These are phyloP conservation scores for Acanthosoma haemorrhoidale DNA, from an alignment of 2,888 invertebrate species.

Conservation along the genomic window DNA sequence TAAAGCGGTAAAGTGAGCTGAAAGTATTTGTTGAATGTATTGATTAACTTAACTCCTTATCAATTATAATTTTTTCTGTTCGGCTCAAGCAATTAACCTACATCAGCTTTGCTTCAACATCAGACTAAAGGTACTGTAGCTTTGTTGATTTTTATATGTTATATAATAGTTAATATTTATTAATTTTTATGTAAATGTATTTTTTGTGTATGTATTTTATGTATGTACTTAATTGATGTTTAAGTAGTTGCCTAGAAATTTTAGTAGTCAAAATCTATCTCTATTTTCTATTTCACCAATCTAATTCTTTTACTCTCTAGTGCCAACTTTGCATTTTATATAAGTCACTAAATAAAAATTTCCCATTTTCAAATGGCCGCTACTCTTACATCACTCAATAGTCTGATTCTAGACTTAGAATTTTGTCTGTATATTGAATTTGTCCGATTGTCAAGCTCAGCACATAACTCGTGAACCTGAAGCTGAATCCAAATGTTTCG, in stretches of 20 bases:
- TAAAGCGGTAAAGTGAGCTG: background rate
- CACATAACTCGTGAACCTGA: too few relatives aligned
- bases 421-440: too few relatives aligned
- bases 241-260: background rate
- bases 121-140: constrained; percentile 24
- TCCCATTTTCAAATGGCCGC: too few relatives aligned
- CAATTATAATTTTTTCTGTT: background rate
- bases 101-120: constrained; percentile 13
- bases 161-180: background rate
- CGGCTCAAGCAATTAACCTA: constrained; percentile 5
- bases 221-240: background rate
- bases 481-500: too few relatives aligned
- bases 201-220: background rate
- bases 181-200: background rate
- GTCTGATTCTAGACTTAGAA: too few relatives aligned
- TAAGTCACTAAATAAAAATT: too few relatives aligned
- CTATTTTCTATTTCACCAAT: too few relatives aligned
- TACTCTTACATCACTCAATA: too few relatives aligned
- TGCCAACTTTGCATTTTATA: too few relatives aligned
- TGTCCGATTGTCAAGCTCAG: too few relatives aligned
- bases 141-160: constrained; percentile 5
- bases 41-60: background rate
- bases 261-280: background rate
- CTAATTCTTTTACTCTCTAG: too few relatives aligned
- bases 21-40: background rate